Evolutionary conservation across 1,140 invertebrate species (phyloP).

Genomic region (Panagrolaimus sp.): DNA sequence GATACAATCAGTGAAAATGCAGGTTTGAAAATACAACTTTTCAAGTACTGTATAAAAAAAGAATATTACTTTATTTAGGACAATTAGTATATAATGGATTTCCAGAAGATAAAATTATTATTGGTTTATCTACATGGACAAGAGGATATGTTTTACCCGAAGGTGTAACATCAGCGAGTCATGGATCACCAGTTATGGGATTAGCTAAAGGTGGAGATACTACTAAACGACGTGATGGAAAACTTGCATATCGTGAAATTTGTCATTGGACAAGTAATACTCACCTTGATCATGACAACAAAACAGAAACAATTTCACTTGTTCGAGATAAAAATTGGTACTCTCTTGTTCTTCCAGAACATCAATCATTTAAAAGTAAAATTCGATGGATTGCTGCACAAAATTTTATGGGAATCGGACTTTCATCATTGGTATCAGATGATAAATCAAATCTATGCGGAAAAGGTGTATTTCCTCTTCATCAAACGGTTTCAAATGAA

Average conservation of each 20-base stretch:
- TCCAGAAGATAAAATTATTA: not conserved
- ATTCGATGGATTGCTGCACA: not conserved
- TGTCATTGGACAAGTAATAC: not conserved
- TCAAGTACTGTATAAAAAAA: too few species aligned
- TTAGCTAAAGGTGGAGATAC: not conserved
- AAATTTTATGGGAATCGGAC: not conserved
- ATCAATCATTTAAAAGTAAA: not conserved
- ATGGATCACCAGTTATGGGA: not conserved
- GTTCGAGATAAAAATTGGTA: not conserved
- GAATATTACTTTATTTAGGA: too few species aligned
- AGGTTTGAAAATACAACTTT: not conserved
- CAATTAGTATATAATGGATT: not conserved
- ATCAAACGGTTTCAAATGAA: not conserved
- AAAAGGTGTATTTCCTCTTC: not conserved
- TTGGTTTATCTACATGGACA: not conserved
- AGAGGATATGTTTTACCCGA: not conserved
- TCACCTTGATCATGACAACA: not conserved
- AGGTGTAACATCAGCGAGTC: not conserved
- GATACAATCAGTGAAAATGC: constrained; percentile 6
- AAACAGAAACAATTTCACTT: not conserved
- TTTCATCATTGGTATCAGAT: not conserved
- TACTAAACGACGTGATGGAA: not conserved
- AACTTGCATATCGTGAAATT: not conserved
- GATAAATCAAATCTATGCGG: not conserved
- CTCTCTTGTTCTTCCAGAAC: not conserved